A percentile compares a stretch with the other conserved stretches of the same genome.
Conservation (phyloP, 2,113 vertebrate species). For the Gyps fulvus region DNA sequence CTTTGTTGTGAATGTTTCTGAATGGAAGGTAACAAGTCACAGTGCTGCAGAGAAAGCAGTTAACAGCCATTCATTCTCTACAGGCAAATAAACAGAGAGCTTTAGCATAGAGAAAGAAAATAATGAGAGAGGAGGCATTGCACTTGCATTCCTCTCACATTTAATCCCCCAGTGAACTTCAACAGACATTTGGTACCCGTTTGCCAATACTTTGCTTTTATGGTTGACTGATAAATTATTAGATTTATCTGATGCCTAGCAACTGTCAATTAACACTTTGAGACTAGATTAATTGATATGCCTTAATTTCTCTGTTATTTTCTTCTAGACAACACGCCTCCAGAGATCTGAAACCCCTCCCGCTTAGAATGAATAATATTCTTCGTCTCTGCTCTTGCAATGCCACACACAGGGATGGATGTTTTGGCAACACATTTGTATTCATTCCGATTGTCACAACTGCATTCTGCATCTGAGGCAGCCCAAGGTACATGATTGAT, state of each 20-base stretch:
- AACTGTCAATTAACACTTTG: background rate
- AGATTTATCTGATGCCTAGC: background rate
- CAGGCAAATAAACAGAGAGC: background rate
- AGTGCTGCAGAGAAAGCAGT: background rate
- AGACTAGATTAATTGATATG: background rate
- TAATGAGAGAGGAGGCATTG: background rate
- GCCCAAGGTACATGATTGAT: background rate
- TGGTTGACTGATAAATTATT: background rate
- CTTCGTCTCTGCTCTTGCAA: background rate
- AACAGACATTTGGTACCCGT: background rate
- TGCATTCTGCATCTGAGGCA: background rate
- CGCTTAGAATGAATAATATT: background rate
- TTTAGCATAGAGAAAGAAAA: background rate
- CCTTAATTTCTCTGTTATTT: background rate
- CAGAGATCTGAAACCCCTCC: background rate
- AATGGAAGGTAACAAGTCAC: background rate
- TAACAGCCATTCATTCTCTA: background rate
- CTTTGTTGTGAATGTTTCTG: background rate
- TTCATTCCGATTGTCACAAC: background rate
- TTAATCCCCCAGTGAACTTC: background rate
- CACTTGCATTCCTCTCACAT: background rate
- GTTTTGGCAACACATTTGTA: background rate
- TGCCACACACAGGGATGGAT: accelerated
- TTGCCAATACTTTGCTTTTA: background rate
- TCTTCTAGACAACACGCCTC: background rate